Conservation (phyloP, 64 coral and sea anemone genomes). For the Stichodactyla mertensii region DNA sequence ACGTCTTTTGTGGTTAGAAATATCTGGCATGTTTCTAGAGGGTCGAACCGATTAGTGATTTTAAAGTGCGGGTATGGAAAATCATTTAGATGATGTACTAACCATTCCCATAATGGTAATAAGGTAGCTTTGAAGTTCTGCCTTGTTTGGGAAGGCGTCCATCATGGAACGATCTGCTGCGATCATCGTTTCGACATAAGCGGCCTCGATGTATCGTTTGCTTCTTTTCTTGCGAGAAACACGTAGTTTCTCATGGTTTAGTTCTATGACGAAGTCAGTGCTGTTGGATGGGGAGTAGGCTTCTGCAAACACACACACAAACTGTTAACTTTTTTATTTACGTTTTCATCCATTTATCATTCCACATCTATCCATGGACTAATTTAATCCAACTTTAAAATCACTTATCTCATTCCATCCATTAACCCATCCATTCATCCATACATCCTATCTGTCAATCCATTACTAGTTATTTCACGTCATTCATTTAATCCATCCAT, state of each 20-base stretch:
- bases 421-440: background rate
- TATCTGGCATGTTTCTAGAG: background rate
- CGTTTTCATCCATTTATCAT: background rate
- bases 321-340: background rate
- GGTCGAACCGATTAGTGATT: slow-evolving; percentile 8
- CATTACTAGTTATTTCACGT: background rate
- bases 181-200: slow-evolving; percentile 68
- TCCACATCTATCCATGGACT: background rate
- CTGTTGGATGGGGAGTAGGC: background rate
- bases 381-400: background rate
- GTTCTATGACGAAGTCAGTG: background rate
- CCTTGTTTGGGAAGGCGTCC: slow-evolving; percentile 70
- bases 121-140: slow-evolving; percentile 71
- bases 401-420: background rate
- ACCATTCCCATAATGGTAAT: slow-evolving; percentile 87
- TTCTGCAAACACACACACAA: background rate
- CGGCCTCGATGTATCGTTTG: slow-evolving; percentile 52
- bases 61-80: background rate
- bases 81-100: background rate
- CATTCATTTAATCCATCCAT: background rate
- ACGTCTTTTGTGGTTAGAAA: background rate
- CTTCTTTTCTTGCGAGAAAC: slow-evolving; percentile 14
- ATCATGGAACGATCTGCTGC: slow-evolving; percentile 76
- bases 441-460: background rate
- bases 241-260: background rate